phyloP scores from a whole-genome alignment of 2,797 vertebrate genomes.

The Rhynchonycteris naso region DNA sequence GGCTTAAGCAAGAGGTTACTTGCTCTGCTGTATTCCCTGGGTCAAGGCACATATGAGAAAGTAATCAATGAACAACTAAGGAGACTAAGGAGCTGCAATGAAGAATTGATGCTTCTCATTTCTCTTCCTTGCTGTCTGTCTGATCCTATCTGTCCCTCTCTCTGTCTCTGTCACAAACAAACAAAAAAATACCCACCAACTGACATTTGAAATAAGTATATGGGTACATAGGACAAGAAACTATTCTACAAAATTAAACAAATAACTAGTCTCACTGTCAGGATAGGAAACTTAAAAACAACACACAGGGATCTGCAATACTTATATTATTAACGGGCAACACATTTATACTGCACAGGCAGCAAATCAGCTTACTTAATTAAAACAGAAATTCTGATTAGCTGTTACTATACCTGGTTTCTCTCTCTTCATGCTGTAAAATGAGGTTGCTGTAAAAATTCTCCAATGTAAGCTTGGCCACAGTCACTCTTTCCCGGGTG shows the following conservation, averaged over 20 bases:
- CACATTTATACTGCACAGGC: not conserved
- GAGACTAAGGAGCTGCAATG: too few relatives aligned
- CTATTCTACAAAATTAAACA: not conserved
- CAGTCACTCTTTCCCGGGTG: conserved; percentile 97
- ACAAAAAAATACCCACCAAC: not conserved
- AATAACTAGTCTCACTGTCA: not conserved
- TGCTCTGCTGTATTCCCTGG: too few relatives aligned
- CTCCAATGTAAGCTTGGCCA: conserved; percentile 98
- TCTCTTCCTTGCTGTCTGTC: too few relatives aligned
- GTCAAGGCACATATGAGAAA: too few relatives aligned
- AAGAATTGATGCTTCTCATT: too few relatives aligned
- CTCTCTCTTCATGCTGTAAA: conserved; percentile 97
- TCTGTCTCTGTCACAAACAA: too few relatives aligned
- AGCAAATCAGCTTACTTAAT: not conserved
- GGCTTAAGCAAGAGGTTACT: too few relatives aligned
- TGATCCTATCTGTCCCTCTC: too few relatives aligned
- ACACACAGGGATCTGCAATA: not conserved
- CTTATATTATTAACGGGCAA: not conserved
- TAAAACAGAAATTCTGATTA: not conserved
- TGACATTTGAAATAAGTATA: not conserved
- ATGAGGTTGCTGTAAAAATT: conserved; percentile 99
- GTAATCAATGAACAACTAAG: too few relatives aligned
- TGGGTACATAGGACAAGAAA: not conserved
- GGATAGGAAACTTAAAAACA: not conserved
- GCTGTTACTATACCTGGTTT: conserved; percentile 91